phyloP scores from a whole-genome alignment of 2,113 vertebrate species.

The Panthera uncia region DNA sequence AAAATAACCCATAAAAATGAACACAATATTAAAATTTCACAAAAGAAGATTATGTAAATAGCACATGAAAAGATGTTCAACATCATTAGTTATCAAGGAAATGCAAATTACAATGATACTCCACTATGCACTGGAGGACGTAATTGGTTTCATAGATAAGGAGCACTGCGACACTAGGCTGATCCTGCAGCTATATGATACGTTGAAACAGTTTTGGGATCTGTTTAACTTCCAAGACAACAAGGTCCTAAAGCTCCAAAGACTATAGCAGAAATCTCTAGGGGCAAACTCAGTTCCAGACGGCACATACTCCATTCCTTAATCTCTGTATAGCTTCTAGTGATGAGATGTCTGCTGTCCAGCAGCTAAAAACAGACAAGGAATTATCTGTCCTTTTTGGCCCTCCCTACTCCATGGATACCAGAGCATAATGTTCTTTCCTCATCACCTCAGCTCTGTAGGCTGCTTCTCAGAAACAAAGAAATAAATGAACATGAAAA shows the following conservation, averaged over 20 bases:
- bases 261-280: neutral
- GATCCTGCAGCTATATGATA: neutral
- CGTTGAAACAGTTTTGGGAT: neutral
- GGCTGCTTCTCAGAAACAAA: neutral
- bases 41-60: slow-evolving; percentile 19
- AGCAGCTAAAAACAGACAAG: neutral
- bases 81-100: neutral
- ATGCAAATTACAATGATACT: neutral
- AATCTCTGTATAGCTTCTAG: neutral
- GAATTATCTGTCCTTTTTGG: neutral
- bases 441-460: neutral
- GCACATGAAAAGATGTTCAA: neutral
- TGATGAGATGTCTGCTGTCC: neutral
- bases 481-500: neutral
- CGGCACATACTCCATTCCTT: neutral
- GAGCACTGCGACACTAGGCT: neutral
- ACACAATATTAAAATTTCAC: slow-evolving; percentile 17
- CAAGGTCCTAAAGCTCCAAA: neutral
- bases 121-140: neutral
- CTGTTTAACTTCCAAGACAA: neutral
- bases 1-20: neutral
- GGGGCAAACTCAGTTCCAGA: neutral
- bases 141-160: neutral
- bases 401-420: neutral
- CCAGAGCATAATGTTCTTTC: slow-evolving; percentile 16